Percentiles rank a stretch among this genome's conserved stretches.
Evolutionary conservation across 2,888 invertebrate genomes (phyloP).

Genomic region (Scaptomyza flava): DNA sequence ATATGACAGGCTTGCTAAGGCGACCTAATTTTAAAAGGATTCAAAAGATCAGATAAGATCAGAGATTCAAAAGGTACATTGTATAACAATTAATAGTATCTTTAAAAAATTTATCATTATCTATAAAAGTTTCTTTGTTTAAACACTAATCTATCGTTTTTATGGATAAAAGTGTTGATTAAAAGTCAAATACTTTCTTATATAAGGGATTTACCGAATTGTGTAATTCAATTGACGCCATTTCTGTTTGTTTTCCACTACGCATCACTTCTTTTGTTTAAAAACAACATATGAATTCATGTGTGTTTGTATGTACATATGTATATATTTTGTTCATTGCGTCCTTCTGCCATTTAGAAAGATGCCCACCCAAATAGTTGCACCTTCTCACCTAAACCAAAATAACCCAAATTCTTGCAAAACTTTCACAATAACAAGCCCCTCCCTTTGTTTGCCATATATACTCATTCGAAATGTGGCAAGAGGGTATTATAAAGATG

Average conservation of each 20-base stretch:
- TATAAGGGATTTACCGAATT: too few relatives aligned
- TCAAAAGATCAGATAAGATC: too few relatives aligned
- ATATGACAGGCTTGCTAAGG: too few relatives aligned
- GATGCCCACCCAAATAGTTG: slow-evolving; percentile 19
- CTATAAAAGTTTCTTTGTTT: too few relatives aligned
- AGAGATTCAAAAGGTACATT: too few relatives aligned
- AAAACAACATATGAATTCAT: background rate
- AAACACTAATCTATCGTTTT: too few relatives aligned
- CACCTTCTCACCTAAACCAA: slow-evolving; percentile 11
- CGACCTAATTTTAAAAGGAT: too few relatives aligned
- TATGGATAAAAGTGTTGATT: too few relatives aligned
- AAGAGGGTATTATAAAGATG: background rate
- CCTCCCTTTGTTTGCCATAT: slow-evolving; percentile 4
- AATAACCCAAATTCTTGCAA: slow-evolving; percentile 62
- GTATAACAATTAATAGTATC: too few relatives aligned
- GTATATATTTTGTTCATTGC: background rate
- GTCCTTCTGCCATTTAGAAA: slow-evolving; percentile 14
- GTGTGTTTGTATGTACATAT: background rate
- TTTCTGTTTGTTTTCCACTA: background rate
- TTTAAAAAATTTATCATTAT: too few relatives aligned
- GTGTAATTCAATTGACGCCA: background rate
- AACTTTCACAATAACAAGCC: slow-evolving; percentile 59
- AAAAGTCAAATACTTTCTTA: too few relatives aligned
- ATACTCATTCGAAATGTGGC: background rate
- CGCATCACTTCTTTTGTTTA: background rate